Percentiles rank a stretch among this genome's conserved stretches.
Conservation (phyloP, 2,797 vertebrate genomes). For the Erpetoichthys calabaricus region DNA sequence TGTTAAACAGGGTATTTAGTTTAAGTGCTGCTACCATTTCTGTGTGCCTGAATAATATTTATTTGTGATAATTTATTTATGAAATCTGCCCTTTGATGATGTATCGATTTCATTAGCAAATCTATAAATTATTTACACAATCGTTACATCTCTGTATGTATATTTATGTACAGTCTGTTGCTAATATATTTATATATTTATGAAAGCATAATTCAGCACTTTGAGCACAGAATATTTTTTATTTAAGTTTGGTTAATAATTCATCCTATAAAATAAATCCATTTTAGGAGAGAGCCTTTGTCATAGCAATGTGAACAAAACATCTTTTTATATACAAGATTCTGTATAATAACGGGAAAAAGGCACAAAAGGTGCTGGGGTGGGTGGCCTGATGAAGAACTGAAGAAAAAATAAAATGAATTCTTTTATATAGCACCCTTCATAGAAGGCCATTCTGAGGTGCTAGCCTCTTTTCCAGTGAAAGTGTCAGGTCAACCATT, state of each 20-base stretch:
- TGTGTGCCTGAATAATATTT: constrained; percentile 30
- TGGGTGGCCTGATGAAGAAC: too few species aligned
- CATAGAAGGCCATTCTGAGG: too few species aligned
- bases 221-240: constrained; percentile 31
- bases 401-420: too few species aligned
- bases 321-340: too few species aligned
- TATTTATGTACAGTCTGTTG: constrained; percentile 34
- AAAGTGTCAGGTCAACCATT: too few species aligned
- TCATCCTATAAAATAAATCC: constrained; percentile 37
- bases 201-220: constrained; percentile 36
- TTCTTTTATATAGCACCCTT: too few species aligned
- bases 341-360: too few species aligned
- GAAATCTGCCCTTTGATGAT: constrained; percentile 41
- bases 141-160: constrained; percentile 25
- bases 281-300: constrained; percentile 14
- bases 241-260: constrained; percentile 48
- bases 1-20: too few species aligned
- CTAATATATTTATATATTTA: constrained; percentile 31
- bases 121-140: constrained; percentile 36
- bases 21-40: neutral
- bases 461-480: too few species aligned
- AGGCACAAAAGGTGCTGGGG: too few species aligned
- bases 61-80: constrained; percentile 50
- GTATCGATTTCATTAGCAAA: constrained; percentile 44
- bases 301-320: too few species aligned